Evolutionary conservation across 1,140 invertebrate species (phyloP), one percentile per base, ranked within the genome.

Genomic region (Pentalonia nigronervosa): DNA sequence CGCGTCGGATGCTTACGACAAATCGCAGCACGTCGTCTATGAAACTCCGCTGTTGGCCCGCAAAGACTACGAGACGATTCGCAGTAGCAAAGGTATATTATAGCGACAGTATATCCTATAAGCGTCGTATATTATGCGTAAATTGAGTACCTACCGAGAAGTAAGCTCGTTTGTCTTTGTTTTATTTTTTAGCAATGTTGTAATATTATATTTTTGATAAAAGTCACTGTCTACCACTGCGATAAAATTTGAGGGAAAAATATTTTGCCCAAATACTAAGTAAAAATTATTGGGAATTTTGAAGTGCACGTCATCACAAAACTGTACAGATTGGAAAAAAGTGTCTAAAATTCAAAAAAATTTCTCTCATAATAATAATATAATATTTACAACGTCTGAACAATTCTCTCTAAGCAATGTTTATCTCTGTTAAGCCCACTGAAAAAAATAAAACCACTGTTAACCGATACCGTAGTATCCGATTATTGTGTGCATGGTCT

Each of bases 21-120:
- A 93, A 53, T 93, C 91, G 4, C 91, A 93, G 9, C 91, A 93
- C 36, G 91, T 93, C 14, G 67, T 93, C 6, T 93, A 93, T 48
- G 91, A 93, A 23, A 93, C 91, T 7, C 91, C 91, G 1, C 36
- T 93, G 21, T 45, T 93, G 36, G 91, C 91, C 11, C 76, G 91
- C 34, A 86, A 93, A 41, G 91, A 93, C 30, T 93, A 93, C 91
- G 91, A 93, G 48, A 93, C 91, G 7, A 93, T 93, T 41, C 81
- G 81, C 48, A 86, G 81, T 50, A 41, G 21, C 25, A 93, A 93
- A 93, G 91, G 91, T 50, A 92, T 45, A 6, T 47, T 45, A 6
- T 47, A 45, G 9, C 21, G 50, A 53, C 7, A 53, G 50, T 53
- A 53, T 53, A 7, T 23, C 7, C 7, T n/a, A 23, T 45, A 41